Conservation (phyloP, 2,113 vertebrate species). For the Lycaon pictus region DNA sequence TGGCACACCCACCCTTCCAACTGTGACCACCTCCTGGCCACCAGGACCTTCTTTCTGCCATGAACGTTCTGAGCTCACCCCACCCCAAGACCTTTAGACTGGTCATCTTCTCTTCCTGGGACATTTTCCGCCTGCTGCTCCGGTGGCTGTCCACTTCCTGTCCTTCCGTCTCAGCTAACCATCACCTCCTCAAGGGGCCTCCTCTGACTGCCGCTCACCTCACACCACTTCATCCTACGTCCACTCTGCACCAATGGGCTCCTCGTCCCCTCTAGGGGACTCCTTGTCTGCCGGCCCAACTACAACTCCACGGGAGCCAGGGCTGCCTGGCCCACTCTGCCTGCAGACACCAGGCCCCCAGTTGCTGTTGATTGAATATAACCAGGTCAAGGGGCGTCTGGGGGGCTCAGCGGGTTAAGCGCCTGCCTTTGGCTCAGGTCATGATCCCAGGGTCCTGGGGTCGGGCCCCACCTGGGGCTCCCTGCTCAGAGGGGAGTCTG, state of each 20-base stretch:
- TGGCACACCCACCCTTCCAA: rapidly evolving
- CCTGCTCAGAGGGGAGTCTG: no score
- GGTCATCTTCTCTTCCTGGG: background rate
- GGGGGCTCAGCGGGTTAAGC: no score
- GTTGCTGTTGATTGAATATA: background rate
- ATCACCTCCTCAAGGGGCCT: background rate
- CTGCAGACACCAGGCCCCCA: background rate
- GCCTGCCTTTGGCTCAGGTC: no score
- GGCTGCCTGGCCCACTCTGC: background rate
- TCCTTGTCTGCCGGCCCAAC: no score
- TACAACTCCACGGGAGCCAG: background rate
- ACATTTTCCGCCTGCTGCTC: background rate
- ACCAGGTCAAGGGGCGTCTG: background rate
- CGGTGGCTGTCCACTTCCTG: background rate
- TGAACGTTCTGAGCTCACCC: background rate
- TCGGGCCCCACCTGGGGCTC: no score
- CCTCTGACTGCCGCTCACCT: background rate
- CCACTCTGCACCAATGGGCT: background rate
- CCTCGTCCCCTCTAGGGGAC: background rate
- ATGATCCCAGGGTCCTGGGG: no score
- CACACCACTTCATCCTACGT: background rate
- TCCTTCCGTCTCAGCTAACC: background rate
- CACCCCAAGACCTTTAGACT: background rate
- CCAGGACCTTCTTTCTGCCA: background rate
- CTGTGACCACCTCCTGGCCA: background rate